Percentiles rank a stretch among this genome's conserved stretches.
Conservation (phyloP, 2,113 vertebrate species). For the Heterotilapia buettikoferi region DNA sequence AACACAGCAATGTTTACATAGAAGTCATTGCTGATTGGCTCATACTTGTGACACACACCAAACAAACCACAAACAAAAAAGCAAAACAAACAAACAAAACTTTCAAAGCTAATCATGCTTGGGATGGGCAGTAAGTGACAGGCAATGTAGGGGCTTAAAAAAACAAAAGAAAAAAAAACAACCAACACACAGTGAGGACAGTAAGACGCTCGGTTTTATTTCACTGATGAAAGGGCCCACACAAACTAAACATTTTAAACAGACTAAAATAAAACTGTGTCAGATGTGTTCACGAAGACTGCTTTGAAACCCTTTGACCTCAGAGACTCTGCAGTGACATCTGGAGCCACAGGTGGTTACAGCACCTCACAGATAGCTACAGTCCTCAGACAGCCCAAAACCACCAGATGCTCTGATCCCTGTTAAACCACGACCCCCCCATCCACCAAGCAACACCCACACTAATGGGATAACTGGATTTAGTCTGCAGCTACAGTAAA, state of each 20-base stretch:
- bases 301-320: background rate
- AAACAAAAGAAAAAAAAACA: background rate
- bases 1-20: background rate
- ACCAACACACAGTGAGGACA: background rate
- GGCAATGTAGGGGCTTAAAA: background rate
- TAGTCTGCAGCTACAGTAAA: background rate
- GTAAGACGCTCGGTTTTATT: background rate
- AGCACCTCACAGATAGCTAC: background rate
- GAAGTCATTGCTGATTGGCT: background rate
- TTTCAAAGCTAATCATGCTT: background rate
- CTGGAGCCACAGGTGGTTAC: background rate
- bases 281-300: background rate
- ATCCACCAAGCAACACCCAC: background rate
- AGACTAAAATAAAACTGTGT: background rate
- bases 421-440: background rate
- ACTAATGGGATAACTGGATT: constrained; percentile 12
- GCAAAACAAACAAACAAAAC: background rate
- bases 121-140: background rate
- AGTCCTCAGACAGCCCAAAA: background rate
- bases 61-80: background rate
- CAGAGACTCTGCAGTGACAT: background rate
- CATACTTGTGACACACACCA: background rate
- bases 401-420: background rate
- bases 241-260: background rate
- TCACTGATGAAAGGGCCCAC: background rate